Percentiles rank a stretch among this genome's conserved stretches.
These are phyloP conservation scores for Cerceris ruficornis DNA, from an alignment of 2,888 invertebrate species.

Conservation along the genomic window DNA sequence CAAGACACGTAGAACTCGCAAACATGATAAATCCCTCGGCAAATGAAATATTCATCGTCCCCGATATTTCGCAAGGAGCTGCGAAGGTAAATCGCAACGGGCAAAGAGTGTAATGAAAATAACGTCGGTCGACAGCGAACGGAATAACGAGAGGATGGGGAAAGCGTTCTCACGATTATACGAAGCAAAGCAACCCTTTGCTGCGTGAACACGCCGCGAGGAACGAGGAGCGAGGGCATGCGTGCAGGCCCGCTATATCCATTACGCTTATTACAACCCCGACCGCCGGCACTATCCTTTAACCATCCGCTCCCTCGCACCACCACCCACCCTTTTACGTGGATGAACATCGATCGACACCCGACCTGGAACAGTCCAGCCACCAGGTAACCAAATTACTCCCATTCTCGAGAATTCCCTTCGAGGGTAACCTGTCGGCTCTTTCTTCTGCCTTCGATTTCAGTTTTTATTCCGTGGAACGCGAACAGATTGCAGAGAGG, in stretches of 20 bases:
- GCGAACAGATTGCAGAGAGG: background rate
- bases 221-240: constrained; percentile 71
- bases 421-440: constrained; percentile 24
- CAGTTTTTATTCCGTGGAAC: constrained; percentile 18
- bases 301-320: constrained; percentile 68
- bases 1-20: background rate
- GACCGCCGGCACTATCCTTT: constrained; percentile 70
- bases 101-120: constrained; percentile 52
- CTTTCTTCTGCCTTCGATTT: constrained; percentile 25
- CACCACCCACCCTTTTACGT: constrained; percentile 76
- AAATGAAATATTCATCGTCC: background rate
- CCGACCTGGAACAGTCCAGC: constrained; percentile 68
- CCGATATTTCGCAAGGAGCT: background rate
- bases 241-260: constrained; percentile 82
- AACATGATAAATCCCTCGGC: background rate
- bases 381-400: constrained; percentile 70
- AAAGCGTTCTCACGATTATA: constrained; percentile 65
- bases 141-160: constrained; percentile 41
- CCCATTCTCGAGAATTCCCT: constrained; percentile 50
- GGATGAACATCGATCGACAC: constrained; percentile 80
- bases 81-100: constrained; percentile 35
- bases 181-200: constrained; percentile 67
- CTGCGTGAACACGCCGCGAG: constrained; percentile 63
- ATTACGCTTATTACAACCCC: constrained; percentile 83
- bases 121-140: constrained; percentile 54